Conservation (phyloP, 2,113 vertebrate species). For the Crotalus helleri region DNA sequence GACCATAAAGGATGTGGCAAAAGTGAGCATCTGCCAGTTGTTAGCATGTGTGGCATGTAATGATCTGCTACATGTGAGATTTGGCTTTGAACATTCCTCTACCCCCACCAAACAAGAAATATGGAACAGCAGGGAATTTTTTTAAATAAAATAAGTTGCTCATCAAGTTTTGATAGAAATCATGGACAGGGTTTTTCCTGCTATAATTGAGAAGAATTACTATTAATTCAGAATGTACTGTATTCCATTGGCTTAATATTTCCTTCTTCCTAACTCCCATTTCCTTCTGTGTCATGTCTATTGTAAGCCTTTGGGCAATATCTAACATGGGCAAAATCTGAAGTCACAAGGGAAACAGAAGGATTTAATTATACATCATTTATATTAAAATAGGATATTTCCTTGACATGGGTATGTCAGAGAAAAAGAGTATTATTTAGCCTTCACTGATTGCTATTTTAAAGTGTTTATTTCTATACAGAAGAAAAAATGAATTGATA, state of each 20-base stretch:
- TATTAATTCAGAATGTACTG: not conserved
- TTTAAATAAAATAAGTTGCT: not conserved
- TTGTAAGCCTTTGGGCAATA: not conserved
- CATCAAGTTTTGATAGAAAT: not conserved
- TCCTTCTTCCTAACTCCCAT: not conserved
- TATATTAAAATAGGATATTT: not conserved
- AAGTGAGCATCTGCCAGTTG: not conserved
- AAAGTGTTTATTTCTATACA: slow-evolving; percentile 18
- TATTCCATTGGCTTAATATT: not conserved
- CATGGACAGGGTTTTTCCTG: not conserved
- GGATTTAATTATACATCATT: not conserved
- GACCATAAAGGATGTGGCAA: not conserved
- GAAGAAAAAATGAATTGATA: not conserved
- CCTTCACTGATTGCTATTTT: not conserved
- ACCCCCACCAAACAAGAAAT: not conserved
- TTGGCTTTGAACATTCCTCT: not conserved
- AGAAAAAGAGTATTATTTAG: not conserved
- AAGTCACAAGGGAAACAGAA: not conserved
- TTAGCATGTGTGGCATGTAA: not conserved
- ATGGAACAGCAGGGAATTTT: not conserved
- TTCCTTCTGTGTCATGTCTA: not conserved
- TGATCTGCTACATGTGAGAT: not conserved
- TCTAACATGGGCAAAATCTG: not conserved
- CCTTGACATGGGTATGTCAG: not conserved
- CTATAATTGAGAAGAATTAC: not conserved